phyloP scores from a whole-genome alignment of 2,797 vertebrate species.

The Dermochelys coriacea region DNA sequence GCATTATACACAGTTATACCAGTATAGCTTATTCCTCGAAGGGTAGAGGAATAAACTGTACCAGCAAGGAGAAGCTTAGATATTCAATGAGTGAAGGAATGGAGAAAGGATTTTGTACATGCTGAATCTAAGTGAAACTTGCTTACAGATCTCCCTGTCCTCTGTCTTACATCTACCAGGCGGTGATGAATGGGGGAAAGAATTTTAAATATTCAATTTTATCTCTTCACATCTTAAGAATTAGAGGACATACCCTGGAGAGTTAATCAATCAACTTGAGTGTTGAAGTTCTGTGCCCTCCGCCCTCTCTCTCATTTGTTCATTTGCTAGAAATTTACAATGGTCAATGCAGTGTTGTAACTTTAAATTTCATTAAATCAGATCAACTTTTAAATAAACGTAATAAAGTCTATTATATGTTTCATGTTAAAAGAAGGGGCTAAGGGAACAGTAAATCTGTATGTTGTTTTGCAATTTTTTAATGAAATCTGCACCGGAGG shows the following conservation, averaged over 20 bases:
- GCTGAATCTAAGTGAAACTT: background rate
- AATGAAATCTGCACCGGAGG: background rate
- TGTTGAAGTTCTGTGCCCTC: background rate
- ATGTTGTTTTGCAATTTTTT: background rate
- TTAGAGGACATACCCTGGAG: background rate
- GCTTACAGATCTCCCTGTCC: background rate
- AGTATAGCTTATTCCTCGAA: background rate
- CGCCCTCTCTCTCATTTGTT: background rate
- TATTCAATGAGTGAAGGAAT: background rate
- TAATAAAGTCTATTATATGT: background rate
- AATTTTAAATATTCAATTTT: rapidly evolving
- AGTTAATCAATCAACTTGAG: background rate
- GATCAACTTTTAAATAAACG: background rate
- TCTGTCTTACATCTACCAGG: background rate
- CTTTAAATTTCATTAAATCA: background rate
- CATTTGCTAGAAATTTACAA: background rate
- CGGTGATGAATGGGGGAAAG: background rate
- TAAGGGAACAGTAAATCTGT: background rate
- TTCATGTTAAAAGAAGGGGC: background rate
- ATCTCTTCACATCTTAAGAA: background rate
- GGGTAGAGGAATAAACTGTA: background rate
- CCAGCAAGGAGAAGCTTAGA: background rate
- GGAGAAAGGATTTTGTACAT: background rate
- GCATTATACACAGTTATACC: background rate
- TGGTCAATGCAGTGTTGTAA: rapidly evolving